Conservation (phyloP, 1,140 invertebrate species). For the Drosophila malerkotliana region DNA sequence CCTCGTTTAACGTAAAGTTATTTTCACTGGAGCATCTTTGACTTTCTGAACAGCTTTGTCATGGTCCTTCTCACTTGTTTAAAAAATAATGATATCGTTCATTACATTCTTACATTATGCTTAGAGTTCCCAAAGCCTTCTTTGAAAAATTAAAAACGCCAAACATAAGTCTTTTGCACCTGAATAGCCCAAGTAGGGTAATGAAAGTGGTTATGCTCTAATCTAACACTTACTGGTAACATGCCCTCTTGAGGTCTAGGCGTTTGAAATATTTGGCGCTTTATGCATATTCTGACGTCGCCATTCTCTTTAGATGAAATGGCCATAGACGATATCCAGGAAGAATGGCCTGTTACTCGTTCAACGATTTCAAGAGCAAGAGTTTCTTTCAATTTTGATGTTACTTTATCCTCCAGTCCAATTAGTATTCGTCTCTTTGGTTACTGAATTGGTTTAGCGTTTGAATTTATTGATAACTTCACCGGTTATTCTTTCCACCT, state of each 20-base stretch:
- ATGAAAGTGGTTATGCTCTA: too few relatives aligned
- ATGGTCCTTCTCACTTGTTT: too few relatives aligned
- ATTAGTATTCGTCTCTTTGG: slow-evolving; percentile 17
- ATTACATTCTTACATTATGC: too few relatives aligned
- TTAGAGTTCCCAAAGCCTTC: too few relatives aligned
- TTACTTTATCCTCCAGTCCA: slow-evolving; percentile 25
- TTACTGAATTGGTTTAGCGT: slow-evolving; percentile 22
- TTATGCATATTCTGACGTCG: slow-evolving; percentile 36
- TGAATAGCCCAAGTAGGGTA: too few relatives aligned
- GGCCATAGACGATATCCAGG: slow-evolving; percentile 41
- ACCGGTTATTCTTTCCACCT: background rate
- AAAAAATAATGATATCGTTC: too few relatives aligned
- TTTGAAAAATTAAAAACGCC: too few relatives aligned
- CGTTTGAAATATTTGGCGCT: slow-evolving; percentile 42
- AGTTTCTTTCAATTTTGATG: slow-evolving; percentile 42
- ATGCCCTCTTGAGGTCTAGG: slow-evolving; percentile 13
- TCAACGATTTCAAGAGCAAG: slow-evolving; percentile 53
- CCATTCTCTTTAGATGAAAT: slow-evolving; percentile 34
- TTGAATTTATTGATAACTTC: slow-evolving; percentile 7
- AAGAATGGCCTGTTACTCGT: slow-evolving; percentile 37
- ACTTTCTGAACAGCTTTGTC: too few relatives aligned
- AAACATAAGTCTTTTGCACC: too few relatives aligned
- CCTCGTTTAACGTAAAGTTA: too few relatives aligned
- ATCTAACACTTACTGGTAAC: slow-evolving; percentile 9
- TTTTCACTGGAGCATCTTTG: too few relatives aligned